Conservation (phyloP, 2,113 vertebrate species). For the Salvator merianae region DNA sequence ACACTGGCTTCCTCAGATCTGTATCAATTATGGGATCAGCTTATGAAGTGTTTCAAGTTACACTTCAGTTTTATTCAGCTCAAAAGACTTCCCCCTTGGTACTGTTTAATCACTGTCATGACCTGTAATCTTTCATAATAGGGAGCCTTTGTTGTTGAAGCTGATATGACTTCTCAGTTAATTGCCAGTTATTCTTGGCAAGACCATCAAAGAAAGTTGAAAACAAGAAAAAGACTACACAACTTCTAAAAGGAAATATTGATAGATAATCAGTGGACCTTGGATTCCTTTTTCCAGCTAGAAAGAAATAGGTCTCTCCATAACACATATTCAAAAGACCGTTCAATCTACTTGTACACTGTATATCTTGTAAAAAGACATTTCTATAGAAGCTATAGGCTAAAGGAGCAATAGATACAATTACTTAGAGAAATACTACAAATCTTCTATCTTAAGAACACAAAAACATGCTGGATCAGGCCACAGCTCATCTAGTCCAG, state of each 20-base stretch:
- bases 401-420: not conserved
- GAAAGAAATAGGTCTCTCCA: not conserved
- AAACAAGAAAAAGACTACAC: not conserved
- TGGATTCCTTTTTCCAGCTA: not conserved
- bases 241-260: not conserved
- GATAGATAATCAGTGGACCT: not conserved
- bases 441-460: too few species aligned
- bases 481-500: too few species aligned
- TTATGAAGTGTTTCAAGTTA: not conserved
- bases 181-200: slow-evolving; percentile 24
- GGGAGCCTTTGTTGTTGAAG: slow-evolving; percentile 10
- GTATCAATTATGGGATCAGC: not conserved
- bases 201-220: slow-evolving; percentile 26
- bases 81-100: not conserved
- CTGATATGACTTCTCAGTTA: slow-evolving; percentile 15
- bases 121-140: slow-evolving; percentile 21
- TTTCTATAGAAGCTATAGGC: too few species aligned
- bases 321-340: not conserved
- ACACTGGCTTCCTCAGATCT: not conserved
- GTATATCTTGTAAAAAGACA: not conserved
- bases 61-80: not conserved
- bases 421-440: not conserved
- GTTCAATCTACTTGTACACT: not conserved
- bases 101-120: not conserved
- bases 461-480: too few species aligned